Conservation (phyloP, 1,140 invertebrate genomes). For the Drusus annulatus region DNA sequence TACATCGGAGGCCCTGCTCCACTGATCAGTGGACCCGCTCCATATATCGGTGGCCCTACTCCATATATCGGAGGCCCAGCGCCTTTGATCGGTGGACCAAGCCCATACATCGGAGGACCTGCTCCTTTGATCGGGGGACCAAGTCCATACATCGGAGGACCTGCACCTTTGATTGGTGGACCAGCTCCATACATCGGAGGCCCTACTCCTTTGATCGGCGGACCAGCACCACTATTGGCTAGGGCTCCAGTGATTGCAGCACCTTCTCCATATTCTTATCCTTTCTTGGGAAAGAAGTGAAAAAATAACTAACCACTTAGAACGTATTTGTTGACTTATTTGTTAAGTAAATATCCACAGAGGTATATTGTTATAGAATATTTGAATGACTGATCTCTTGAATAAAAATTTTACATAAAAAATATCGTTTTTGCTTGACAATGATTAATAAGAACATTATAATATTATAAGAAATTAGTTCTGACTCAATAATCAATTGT, state of each 20-base stretch:
- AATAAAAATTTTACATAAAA: constrained; percentile 25
- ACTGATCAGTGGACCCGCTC: background rate
- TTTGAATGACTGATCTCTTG: constrained; percentile 46
- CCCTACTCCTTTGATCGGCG: background rate
- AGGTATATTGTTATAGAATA: constrained; percentile 12
- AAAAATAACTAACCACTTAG: background rate
- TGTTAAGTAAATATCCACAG: constrained; percentile 5
- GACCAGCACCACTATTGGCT: background rate
- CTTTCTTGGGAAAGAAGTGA: constrained; percentile 8
- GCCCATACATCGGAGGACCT: constrained; percentile 21
- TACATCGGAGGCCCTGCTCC: background rate
- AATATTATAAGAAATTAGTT: too few relatives aligned
- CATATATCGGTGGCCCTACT: background rate
- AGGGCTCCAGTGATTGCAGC: background rate
- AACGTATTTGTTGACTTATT: background rate
- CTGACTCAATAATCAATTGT: too few relatives aligned
- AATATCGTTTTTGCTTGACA: too few relatives aligned
- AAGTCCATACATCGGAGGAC: background rate
- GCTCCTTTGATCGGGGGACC: constrained; percentile 14
- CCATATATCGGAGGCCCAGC: constrained; percentile 52
- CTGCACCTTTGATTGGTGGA: background rate
- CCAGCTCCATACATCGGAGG: constrained; percentile 14
- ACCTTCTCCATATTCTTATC: constrained; percentile 23
- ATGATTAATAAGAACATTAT: too few relatives aligned
- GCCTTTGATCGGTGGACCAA: constrained; percentile 60